These are phyloP conservation scores for Dromaius novaehollandiae DNA, from an alignment of 2,113 vertebrate genomes.

Conservation along the genomic window DNA sequence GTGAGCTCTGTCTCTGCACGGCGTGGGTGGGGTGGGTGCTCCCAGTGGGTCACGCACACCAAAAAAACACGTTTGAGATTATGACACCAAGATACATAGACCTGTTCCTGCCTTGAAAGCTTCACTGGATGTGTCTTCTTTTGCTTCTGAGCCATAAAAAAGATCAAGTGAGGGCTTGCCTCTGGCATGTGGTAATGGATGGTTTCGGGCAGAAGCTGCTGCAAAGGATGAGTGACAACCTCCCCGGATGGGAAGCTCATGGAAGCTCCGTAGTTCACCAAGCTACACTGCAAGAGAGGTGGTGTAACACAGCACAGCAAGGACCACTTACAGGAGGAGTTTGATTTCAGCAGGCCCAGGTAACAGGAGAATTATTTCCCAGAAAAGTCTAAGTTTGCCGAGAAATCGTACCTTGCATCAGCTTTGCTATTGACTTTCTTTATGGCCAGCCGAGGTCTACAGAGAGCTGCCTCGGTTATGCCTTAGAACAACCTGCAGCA, in stretches of 20 bases:
- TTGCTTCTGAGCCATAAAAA: background rate
- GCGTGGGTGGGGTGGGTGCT: accelerated
- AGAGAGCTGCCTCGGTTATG: background rate
- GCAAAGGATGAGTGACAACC: background rate
- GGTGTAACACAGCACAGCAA: background rate
- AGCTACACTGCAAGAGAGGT: background rate
- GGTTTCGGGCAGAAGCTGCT: background rate
- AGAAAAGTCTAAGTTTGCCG: background rate
- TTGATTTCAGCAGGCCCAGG: background rate
- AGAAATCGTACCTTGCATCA: background rate
- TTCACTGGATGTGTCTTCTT: background rate
- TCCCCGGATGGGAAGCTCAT: background rate
- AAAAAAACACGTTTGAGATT: background rate
- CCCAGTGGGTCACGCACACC: background rate
- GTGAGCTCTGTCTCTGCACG: background rate
- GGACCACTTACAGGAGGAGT: background rate
- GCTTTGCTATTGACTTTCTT: background rate
- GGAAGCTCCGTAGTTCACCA: background rate
- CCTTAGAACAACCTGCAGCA: background rate
- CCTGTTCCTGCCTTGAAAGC: background rate
- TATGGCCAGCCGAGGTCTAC: no score
- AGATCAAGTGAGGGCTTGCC: conserved; percentile 21
- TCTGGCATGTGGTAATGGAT: background rate
- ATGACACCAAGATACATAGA: background rate
- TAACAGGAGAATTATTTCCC: background rate